Evolutionary conservation across 2,888 invertebrate species (phyloP), one percentile per base, ranked within the genome.

Genomic region (Caenorhabditis sulstoni): DNA sequence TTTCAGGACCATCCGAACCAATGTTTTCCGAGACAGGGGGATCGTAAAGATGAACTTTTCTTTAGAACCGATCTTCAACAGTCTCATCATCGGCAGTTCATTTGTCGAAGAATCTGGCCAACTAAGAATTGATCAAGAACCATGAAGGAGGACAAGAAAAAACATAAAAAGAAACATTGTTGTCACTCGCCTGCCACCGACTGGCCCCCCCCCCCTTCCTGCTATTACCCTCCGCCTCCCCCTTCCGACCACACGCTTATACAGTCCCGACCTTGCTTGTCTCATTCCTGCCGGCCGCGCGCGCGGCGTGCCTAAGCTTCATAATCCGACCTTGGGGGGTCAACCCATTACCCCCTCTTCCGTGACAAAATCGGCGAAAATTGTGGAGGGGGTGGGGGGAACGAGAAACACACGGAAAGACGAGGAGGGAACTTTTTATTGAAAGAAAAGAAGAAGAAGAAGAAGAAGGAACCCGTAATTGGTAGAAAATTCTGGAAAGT

Each of bases 261-360:
- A 71, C 71, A 62, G 71, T 71, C 62, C 62, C 71, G 71, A 71
- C 71, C 71, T 58, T 67, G 58, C 53, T 53, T 57, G 55, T 18
- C 70, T 45, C 55, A 49, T 64, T 53, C 57, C 71, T 71, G 47
- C 59, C 35, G 52, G 44, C 59, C 35, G n/a, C 35, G 52, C 59
- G 59, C 35, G 16, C 67, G n/a, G 49, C 41, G 22, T 52, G 52
- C 47, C 64, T 73, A 73, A 73, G 73, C 73, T 73, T 73, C 73
- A 73, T 73, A 73, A 73, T 73, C 73, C 73, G 73, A 73, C 73
- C 73, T 73, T 73, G 73, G 64, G 73, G 71, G 73, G 73, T 73
- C 64, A 73, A 64, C 64, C 64, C 29, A 66, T 66, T 66, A 66
- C 66, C 61, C 20, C 44, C 52, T 52, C 65, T 65, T 52, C 53